Conservation (phyloP, 1,140 invertebrate genomes). For the Drosophila erecta region DNA sequence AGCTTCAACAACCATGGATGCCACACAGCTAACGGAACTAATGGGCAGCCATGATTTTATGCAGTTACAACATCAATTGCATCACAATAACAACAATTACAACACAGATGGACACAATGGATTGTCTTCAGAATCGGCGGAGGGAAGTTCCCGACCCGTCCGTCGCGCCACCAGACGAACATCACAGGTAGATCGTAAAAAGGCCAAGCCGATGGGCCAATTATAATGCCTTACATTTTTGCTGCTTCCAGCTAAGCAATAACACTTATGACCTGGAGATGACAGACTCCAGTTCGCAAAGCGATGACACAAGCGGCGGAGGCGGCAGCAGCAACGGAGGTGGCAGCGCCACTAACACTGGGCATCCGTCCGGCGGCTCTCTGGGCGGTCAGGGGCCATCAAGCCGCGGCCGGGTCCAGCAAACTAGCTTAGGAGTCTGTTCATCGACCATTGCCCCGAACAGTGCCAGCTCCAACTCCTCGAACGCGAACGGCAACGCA, state of each 20-base stretch:
- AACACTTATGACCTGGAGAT: slow-evolving; percentile 84
- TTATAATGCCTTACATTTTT: neutral
- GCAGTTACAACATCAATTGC: slow-evolving; percentile 71
- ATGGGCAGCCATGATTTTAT: slow-evolving; percentile 75
- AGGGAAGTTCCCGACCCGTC: slow-evolving; percentile 66
- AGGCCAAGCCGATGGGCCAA: neutral
- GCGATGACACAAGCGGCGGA: slow-evolving; percentile 83
- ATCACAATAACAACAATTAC: slow-evolving; percentile 76
- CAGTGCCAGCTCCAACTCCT: slow-evolving; percentile 34
- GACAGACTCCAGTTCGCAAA: slow-evolving; percentile 84
- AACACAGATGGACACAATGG: slow-evolving; percentile 75
- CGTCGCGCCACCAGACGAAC: slow-evolving; percentile 73
- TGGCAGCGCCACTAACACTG: slow-evolving; percentile 65
- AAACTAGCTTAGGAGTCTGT: slow-evolving; percentile 10
- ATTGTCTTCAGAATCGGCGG: slow-evolving; percentile 64
- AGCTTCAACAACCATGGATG: slow-evolving; percentile 51
- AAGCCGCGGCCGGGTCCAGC: slow-evolving; percentile 61
- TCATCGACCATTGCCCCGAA: slow-evolving; percentile 28
- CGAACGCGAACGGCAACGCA: slow-evolving; percentile 58
- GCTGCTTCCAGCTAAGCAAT: slow-evolving; percentile 73
- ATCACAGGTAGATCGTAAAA: slow-evolving; percentile 59
- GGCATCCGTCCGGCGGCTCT: slow-evolving; percentile 28
- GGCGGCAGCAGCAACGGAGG: slow-evolving; percentile 83
- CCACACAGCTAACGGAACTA: slow-evolving; percentile 74
- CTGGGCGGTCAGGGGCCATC: slow-evolving; percentile 52